phyloP scores from a whole-genome alignment of 2,888 invertebrate species.

The Branchipolynoe longqiensis region DNA sequence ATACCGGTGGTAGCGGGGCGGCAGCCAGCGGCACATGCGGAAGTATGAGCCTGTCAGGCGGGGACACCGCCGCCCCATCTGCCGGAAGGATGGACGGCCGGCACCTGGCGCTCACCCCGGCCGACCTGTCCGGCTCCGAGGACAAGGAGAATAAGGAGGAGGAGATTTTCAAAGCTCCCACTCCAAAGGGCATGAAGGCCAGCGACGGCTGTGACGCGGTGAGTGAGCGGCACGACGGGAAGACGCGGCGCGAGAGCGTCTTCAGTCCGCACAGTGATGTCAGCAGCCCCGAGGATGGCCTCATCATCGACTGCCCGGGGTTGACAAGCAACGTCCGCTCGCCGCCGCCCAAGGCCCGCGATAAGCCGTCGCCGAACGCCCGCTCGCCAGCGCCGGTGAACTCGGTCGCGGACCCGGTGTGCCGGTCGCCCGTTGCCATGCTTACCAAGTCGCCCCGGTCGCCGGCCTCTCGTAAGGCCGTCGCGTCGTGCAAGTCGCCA shows the following conservation, averaged over 20 bases:
- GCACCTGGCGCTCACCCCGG: slow-evolving; percentile 43
- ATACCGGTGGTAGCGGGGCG: background rate
- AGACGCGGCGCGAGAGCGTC: slow-evolving; percentile 43
- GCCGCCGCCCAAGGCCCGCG: slow-evolving; percentile 25
- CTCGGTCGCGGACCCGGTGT: background rate
- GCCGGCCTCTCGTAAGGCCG: slow-evolving; percentile 20
- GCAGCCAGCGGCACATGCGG: slow-evolving; percentile 13
- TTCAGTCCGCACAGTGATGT: slow-evolving; percentile 75
- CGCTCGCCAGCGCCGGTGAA: slow-evolving; percentile 18
- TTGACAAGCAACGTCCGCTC: slow-evolving; percentile 64
- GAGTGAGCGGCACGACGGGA: slow-evolving; percentile 43
- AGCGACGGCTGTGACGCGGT: slow-evolving; percentile 48
- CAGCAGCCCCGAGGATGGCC: slow-evolving; percentile 81
- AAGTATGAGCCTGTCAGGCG: background rate
- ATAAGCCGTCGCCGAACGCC: slow-evolving; percentile 38
- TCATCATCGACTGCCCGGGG: slow-evolving; percentile 81
- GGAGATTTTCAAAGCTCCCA: slow-evolving; percentile 74
- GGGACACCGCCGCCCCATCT: background rate
- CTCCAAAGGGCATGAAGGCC: slow-evolving; percentile 68
- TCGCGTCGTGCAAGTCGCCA: background rate
- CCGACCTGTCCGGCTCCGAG: slow-evolving; percentile 49
- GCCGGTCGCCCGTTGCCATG: slow-evolving; percentile 25
- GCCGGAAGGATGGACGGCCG: background rate
- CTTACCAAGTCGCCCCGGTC: slow-evolving; percentile 49
- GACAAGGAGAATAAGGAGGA: slow-evolving; percentile 65